Base-by-base conservation (phyloP, 2,888 invertebrate species). In the Prosopocoilus inquinatus region DNA sequence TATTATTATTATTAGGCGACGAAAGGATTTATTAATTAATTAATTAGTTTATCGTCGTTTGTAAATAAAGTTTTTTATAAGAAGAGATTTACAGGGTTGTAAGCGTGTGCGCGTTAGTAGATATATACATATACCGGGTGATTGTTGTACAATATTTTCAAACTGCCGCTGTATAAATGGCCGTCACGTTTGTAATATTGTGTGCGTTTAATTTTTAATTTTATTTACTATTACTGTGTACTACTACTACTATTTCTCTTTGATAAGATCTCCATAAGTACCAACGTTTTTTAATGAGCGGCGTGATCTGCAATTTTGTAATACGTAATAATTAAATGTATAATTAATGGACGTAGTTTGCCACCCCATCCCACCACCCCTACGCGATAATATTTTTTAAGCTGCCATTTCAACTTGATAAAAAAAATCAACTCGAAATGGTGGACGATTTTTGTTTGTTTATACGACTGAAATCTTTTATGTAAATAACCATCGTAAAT, bases 251-350 rank as follows among this genome's bases (percentile, higher is more conserved):
- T 61, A 39, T 34, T 38, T 47, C 62, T 64, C 62, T 55, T 50
- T 53, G 50, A 46, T 58, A 66, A 70, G 75, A 75, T 75, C 74
- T 75, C 75, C 71, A 69, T 68, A 72, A 75, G 20, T 74, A 71
- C 73, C 74, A 73, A 71, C 72, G 72, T 68, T 65, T 63, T 52
- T 35, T 46, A 50, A 43, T 50, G 34, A 43, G 50, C 43, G 43
- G 50, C 43, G 43, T 50, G 50, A 43, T 50, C 43, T 50, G 41
- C 43, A 50, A 50, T 41, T 50, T 50, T 50, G 32, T 41, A 32
- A 32, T 43, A 43, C 39, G 32, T 47, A 13, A 33, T 11, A 15
- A 47, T 47, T 47, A 47, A 47, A 34, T 47, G 47, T 47, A 47
- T 33, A 33, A 35, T 28, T 47, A 28, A 28, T 28, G 20, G 20